phyloP scores from a whole-genome alignment of 1,140 invertebrate species.

The Achroia grisella region DNA sequence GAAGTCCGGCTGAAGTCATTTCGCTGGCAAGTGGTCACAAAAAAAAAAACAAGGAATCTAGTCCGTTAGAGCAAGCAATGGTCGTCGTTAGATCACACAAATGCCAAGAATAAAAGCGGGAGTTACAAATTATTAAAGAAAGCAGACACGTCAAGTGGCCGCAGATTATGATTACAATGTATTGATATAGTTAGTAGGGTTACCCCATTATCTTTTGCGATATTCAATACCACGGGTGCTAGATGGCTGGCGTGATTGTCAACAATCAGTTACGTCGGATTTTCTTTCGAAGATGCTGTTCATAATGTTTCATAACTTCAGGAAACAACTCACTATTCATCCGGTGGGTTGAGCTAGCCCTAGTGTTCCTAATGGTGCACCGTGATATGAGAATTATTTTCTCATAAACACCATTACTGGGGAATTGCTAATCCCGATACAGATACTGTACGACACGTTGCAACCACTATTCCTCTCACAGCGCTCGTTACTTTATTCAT shows the following conservation, averaged over 20 bases:
- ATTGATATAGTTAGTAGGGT: conserved; percentile 47
- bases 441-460: conserved; percentile 30
- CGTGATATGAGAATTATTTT: conserved; percentile 22
- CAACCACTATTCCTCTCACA: conserved; percentile 38
- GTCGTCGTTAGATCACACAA: no score
- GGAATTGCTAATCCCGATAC: conserved; percentile 23
- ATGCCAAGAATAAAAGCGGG: no score
- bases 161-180: conserved; percentile 39
- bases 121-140: no score
- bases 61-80: no score
- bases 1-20: no score
- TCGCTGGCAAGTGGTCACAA: no score
- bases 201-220: conserved; percentile 30
- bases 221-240: conserved; percentile 25
- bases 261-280: conserved; percentile 23
- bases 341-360: conserved; percentile 25
- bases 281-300: conserved; percentile 13
- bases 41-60: no score
- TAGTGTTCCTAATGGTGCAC: conserved; percentile 35
- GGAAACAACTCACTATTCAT: conserved; percentile 22
- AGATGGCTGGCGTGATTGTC: conserved; percentile 40
- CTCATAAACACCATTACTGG: conserved; percentile 27
- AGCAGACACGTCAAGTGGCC: conserved; percentile 10
- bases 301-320: conserved; percentile 22
- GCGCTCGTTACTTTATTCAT: conserved; percentile 33